Conservation (phyloP, 2,888 invertebrate species). For the Ophonus ardosiacus region DNA sequence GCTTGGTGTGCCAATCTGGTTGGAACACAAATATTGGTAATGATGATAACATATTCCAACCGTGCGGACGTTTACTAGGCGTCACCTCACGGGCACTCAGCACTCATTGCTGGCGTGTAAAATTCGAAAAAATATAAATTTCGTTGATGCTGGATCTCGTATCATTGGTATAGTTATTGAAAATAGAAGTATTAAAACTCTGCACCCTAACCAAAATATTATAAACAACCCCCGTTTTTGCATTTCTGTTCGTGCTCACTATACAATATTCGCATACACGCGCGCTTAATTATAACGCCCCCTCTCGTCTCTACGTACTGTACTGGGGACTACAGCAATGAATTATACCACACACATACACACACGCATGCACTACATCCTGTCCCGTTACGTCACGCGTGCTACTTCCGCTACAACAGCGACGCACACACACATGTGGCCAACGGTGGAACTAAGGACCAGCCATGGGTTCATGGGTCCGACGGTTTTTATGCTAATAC, state of each 20-base stretch:
- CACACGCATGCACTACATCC: conserved; percentile 47
- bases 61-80: no score
- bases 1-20: no score
- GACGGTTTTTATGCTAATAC: conserved; percentile 26
- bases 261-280: conserved; percentile 33
- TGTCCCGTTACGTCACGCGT: conserved; percentile 60
- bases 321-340: background rate
- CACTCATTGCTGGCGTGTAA: no score
- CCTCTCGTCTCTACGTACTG: conserved; percentile 8
- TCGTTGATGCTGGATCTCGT: no score
- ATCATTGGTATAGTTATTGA: no score
- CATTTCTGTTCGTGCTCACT: background rate
- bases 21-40: no score
- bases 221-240: background rate
- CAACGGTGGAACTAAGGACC: background rate
- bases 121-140: no score
- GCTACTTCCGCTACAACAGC: conserved; percentile 46
- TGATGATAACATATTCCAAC: no score
- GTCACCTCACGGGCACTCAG: no score
- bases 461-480: background rate
- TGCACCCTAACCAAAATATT: no score
- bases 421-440: conserved; percentile 28
- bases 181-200: no score
- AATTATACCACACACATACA: conserved; percentile 28
- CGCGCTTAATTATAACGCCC: conserved; percentile 58